Evolutionary conservation across 2,888 invertebrate species (phyloP), one percentile per base, ranked within the genome.

Genomic region (Morpho deidamia): DNA sequence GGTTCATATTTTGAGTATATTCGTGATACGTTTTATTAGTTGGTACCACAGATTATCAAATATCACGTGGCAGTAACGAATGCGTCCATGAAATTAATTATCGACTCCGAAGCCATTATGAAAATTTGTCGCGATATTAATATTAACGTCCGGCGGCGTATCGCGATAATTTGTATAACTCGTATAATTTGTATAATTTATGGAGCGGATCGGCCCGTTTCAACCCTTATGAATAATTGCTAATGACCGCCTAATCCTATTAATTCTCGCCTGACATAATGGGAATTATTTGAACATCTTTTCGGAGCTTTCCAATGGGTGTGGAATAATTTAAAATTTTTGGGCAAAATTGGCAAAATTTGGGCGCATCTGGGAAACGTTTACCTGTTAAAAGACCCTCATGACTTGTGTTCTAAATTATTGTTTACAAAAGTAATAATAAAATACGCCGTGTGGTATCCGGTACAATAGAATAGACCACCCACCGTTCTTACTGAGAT

Each of bases 221-320:
- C 53, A 53, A 54, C 59, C 56, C 59, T 56, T 56, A 59, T 61
- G 59, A 60, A 60, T 60, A 60, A 59, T 58, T 49, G 55, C 54
- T 52, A 55, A 58, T 58, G 55, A 14, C 44, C 51, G 37, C 38
- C 55, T 58, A 55, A 58, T 55, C 51, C 57, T 34, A 42, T 42
- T 14, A 49, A 42, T 49, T 49, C 34, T 34, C 49, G 41, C 42
- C 49, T 49, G 35, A 49, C 49, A 42, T 41, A 14, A 34, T 8
- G 35, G 14, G 35, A 41, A 42, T 49, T 42, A 49, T 49, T 49
- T 35, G n/a, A 41, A 42, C 49, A 35, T 42, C 14, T 42, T 48
- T 42, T 14, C 9, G 34, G 34, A 12, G 44, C 44, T 35, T 35
- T 11, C 10, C 37, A 37, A 37, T 37, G 2, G 23, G 23, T 23